These are phyloP conservation scores for Aepyceros melampus DNA, from an alignment of 2,113 vertebrate species.

Conservation along the genomic window DNA sequence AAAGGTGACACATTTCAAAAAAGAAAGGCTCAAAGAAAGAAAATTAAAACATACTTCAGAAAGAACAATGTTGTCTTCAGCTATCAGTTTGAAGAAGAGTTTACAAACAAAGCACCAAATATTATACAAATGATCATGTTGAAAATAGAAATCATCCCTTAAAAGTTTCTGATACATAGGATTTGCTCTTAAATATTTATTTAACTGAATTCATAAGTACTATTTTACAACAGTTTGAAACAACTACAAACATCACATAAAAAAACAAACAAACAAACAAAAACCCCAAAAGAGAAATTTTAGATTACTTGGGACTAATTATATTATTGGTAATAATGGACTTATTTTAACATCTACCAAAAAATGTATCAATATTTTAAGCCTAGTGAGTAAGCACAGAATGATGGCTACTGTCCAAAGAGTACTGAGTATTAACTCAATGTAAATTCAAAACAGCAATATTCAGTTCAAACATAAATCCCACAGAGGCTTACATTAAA, in stretches of 20 bases:
- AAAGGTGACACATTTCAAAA: background rate
- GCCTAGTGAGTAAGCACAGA: background rate
- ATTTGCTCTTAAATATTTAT: background rate
- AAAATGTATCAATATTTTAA: background rate
- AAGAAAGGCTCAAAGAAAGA: background rate
- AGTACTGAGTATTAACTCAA: background rate
- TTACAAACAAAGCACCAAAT: background rate
- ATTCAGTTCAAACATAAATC: background rate
- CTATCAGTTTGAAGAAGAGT: background rate
- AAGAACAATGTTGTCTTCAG: background rate
- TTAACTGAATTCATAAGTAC: background rate
- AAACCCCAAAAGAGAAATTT: too few species aligned
- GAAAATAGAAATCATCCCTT: background rate
- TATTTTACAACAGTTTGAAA: background rate
- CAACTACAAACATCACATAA: background rate
- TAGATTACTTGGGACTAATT: background rate
- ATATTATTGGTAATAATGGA: background rate
- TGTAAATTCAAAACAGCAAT: background rate
- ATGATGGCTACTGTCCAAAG: background rate
- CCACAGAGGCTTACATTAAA: background rate
- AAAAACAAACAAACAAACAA: too few species aligned
- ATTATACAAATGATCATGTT: background rate
- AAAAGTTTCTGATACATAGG: background rate
- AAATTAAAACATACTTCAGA: background rate
- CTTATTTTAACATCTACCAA: background rate